Conservation (phyloP, 2,888 invertebrate genomes). For the Cephus pygmeus region DNA sequence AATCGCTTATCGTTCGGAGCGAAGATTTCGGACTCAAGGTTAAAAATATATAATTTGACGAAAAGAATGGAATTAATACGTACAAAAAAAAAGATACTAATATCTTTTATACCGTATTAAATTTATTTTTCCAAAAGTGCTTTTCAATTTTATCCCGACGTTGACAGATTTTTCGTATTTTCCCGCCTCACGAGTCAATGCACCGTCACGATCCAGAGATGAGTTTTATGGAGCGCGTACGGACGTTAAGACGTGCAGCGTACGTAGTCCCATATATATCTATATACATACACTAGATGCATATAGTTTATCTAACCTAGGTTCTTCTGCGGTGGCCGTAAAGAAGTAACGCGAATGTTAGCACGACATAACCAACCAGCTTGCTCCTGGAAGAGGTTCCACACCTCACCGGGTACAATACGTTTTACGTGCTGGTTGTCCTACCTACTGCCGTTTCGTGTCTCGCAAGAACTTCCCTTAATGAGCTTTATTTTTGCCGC, state of each 20-base stretch:
- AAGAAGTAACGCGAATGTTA: background rate
- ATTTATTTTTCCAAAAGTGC: background rate
- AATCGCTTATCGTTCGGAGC: background rate
- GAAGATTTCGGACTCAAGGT: background rate
- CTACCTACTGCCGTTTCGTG: background rate
- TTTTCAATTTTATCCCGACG: background rate
- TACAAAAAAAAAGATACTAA: background rate
- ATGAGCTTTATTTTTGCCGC: background rate
- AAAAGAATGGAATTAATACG: background rate
- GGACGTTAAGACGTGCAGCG: background rate
- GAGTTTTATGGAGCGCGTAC: background rate
- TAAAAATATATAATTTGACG: background rate
- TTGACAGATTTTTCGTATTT: background rate
- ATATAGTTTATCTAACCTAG: background rate
- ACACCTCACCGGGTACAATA: background rate
- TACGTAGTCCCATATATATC: background rate
- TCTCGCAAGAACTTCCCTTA: background rate
- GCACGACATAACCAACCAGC: background rate
- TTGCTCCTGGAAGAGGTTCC: background rate
- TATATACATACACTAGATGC: background rate
- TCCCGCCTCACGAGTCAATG: background rate
- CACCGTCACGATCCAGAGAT: background rate
- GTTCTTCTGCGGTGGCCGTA: background rate
- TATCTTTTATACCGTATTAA: background rate
- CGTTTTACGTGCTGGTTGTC: background rate